Evolutionary conservation across 35 echinoderm and acorn worm species (phyloP).

Genomic region (Nesometra sesokonis): DNA sequence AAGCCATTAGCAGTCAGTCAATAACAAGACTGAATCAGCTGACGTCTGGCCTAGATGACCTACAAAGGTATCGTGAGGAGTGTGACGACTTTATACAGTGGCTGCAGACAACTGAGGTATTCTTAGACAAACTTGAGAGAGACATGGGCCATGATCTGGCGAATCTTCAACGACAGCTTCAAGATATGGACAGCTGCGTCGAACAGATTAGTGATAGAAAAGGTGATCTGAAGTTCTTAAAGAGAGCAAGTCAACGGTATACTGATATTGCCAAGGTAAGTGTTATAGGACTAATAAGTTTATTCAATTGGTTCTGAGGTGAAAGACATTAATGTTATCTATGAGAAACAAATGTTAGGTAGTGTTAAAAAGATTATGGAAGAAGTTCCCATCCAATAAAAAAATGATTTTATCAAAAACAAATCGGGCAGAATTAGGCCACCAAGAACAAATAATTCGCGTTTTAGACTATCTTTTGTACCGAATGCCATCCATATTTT

Average conservation of each 20-base stretch:
- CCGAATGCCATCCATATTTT: no score
- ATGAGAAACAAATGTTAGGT: no score
- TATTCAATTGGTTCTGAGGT: no score
- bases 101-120: constrained; percentile 56
- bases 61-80: constrained; percentile 84
- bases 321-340: no score
- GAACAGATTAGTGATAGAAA: constrained; percentile 92
- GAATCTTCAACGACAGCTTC: constrained; percentile 45
- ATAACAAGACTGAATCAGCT: constrained; percentile 72
- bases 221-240: constrained; percentile 94
- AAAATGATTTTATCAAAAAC: no score
- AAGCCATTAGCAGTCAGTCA: constrained; percentile 65
- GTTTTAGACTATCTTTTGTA: no score
- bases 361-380: no score
- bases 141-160: constrained; percentile 9
- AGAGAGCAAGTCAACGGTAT: constrained; percentile 79
- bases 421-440: no score
- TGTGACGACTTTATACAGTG: constrained; percentile 75
- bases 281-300: neutral
- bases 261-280: constrained; percentile 80
- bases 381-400: no score
- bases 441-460: no score
- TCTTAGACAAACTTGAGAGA: constrained; percentile 49
- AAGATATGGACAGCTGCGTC: constrained; percentile 64
- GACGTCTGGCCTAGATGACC: constrained; percentile 53